Evolutionary conservation across 2,888 invertebrate species (phyloP).

Genomic region (Acanthoscelides obtectus): DNA sequence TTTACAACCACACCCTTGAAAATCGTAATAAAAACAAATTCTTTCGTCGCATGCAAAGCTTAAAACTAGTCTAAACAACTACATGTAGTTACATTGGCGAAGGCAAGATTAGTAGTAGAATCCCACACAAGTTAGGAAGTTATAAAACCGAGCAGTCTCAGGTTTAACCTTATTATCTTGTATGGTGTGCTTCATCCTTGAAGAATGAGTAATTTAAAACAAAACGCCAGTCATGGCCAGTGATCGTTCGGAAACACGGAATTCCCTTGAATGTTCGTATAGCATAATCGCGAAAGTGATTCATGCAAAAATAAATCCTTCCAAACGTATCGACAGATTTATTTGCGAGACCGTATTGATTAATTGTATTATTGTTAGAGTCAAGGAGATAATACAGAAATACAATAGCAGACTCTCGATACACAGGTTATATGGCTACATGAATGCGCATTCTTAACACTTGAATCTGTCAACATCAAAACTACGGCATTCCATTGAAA

Average conservation of each 20-base stretch:
- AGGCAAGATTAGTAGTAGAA: no score
- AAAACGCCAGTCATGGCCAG: not conserved
- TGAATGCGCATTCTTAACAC: no score
- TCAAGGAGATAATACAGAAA: not conserved
- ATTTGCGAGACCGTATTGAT: not conserved
- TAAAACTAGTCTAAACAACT: not conserved
- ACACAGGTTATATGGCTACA: no score
- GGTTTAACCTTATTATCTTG: no score
- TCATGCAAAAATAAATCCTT: not conserved
- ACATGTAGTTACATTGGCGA: not conserved
- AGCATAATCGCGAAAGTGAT: not conserved
- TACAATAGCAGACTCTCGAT: no score
- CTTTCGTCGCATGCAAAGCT: not conserved
- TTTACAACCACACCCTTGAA: not conserved
- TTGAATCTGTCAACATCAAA: no score
- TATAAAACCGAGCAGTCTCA: no score
- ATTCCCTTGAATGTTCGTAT: not conserved
- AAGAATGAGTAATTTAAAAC: not conserved
- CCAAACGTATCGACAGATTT: not conserved
- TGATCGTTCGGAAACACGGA: not conserved
- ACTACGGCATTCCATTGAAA: no score
- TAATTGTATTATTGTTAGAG: not conserved
- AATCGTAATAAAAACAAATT: not conserved
- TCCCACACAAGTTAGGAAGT: no score
- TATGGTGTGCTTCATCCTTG: not conserved